Percentiles rank a stretch among this genome's conserved stretches.
Conservation (phyloP, 2,888 invertebrate species). For the Fragum fragum region DNA sequence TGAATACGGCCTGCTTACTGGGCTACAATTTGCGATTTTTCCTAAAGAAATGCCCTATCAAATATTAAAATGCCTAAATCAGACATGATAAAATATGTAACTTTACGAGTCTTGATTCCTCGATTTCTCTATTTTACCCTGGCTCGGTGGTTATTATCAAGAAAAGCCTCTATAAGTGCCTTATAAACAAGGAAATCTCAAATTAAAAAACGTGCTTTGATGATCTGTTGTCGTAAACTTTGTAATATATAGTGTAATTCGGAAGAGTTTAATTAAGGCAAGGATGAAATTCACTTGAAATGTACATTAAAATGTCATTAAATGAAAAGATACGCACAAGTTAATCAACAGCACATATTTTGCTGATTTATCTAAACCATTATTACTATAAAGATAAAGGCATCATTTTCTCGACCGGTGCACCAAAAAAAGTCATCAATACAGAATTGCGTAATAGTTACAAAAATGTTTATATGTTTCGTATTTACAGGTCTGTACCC, state of each 20-base stretch:
- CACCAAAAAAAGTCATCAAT: background rate
- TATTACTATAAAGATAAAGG: constrained; percentile 12
- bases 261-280: constrained; percentile 7
- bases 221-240: background rate
- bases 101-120: no score
- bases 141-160: no score
- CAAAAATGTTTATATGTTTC: no score
- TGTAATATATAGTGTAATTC: background rate
- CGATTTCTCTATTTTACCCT: no score
- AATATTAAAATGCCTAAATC: no score
- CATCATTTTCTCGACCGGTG: background rate
- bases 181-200: background rate
- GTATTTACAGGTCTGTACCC: no score
- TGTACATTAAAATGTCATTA: constrained; percentile 9
- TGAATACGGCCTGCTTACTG: no score
- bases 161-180: no score
- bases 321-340: constrained; percentile 6
- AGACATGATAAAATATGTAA: no score
- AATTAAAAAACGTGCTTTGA: background rate
- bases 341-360: constrained; percentile 8
- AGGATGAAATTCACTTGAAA: constrained; percentile 12
- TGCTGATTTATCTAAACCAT: constrained; percentile 14
- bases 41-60: no score
- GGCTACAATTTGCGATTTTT: no score
- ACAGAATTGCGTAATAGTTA: no score